These are phyloP conservation scores for Ceratina australensis DNA, from an alignment of 1,140 invertebrate genomes.

Conservation along the genomic window DNA sequence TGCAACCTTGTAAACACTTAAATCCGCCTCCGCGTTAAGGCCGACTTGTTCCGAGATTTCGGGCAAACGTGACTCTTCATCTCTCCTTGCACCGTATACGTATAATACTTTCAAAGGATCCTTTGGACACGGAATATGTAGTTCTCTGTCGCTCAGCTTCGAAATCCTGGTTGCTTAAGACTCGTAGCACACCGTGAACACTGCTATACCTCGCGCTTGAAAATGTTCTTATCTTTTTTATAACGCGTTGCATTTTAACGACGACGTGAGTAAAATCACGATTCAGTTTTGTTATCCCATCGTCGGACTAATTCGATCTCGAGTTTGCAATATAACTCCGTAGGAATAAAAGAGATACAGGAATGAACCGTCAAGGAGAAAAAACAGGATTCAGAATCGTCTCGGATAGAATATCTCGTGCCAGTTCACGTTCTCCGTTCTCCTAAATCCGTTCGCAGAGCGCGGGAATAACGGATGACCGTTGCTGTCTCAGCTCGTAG, in stretches of 20 bases:
- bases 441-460: slow-evolving; percentile 26
- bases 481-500: slow-evolving; percentile 40
- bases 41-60: slow-evolving; percentile 22
- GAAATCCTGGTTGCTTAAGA: background rate
- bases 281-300: background rate
- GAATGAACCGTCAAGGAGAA: background rate
- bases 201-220: slow-evolving; percentile 10
- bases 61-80: slow-evolving; percentile 30
- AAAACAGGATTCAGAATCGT: background rate
- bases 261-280: background rate
- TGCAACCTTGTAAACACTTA: slow-evolving; percentile 55
- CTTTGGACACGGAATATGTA: too few relatives aligned
- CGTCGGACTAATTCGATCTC: background rate
- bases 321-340: background rate
- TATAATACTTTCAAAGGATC: too few relatives aligned
- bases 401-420: background rate
- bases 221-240: slow-evolving; percentile 18
- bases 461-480: slow-evolving; percentile 39
- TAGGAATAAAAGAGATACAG: background rate
- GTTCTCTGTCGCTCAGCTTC: background rate
- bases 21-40: slow-evolving; percentile 11
- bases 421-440: slow-evolving; percentile 20
- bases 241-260: slow-evolving; percentile 6
- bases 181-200: background rate
- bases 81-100: too few relatives aligned